Evolutionary conservation across 2,888 invertebrate genomes (phyloP).

Genomic region (Ophraella communa): DNA sequence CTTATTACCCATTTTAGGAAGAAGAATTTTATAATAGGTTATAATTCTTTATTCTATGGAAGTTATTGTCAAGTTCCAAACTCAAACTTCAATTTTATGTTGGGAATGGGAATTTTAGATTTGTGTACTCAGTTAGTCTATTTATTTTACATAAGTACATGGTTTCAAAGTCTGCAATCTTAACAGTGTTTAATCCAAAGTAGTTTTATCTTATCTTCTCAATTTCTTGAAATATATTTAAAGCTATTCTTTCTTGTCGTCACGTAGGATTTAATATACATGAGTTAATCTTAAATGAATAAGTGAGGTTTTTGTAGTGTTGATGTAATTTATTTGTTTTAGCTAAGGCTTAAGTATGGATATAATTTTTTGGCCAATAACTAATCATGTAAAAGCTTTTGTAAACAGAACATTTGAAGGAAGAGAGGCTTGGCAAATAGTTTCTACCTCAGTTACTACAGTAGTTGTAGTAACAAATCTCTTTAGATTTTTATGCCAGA

Average conservation of each 20-base stretch:
- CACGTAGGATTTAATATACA: not conserved
- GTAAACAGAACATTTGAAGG: conserved; percentile 62
- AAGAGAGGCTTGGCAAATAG: conserved; percentile 84
- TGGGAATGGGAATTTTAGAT: not conserved
- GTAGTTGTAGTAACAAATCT: conserved; percentile 76
- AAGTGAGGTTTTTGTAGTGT: no score
- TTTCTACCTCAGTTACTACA: conserved; percentile 76
- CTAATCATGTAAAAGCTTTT: conserved; percentile 19
- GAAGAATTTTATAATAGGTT: no score
- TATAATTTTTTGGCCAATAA: conserved; percentile 13
- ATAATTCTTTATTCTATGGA: no score
- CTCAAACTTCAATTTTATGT: no score
- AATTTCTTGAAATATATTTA: not conserved
- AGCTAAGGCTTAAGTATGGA: not conserved
- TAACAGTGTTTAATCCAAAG: not conserved
- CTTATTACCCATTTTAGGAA: no score
- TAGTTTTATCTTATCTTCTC: not conserved
- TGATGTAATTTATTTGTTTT: not conserved
- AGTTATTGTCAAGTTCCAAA: no score
- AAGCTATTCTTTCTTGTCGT: not conserved
- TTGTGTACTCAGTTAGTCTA: not conserved
- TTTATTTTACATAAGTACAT: not conserved
- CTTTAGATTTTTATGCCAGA: conserved; percentile 72
- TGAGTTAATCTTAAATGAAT: not conserved
- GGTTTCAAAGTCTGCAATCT: not conserved